phyloP scores from a whole-genome alignment of 64 coral and sea anemone genomes.

The Stichodactyla helianthus region DNA sequence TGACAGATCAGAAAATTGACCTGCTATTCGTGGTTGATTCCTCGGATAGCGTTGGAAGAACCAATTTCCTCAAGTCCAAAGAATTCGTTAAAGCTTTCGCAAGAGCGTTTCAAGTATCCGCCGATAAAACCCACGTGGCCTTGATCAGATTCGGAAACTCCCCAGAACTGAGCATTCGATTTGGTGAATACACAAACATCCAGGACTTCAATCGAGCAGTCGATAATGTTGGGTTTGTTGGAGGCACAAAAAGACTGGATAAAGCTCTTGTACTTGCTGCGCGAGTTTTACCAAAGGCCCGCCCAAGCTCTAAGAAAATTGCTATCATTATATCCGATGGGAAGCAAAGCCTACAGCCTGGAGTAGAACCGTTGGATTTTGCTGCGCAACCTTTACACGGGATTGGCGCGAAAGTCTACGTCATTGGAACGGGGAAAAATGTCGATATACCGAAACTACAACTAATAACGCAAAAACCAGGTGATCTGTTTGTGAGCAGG shows the following conservation, averaged over 20 bases:
- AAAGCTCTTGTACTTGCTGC: conserved; percentile 29
- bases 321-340: conserved; percentile 83
- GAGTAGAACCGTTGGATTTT: conserved; percentile 43
- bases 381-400: conserved; percentile 59
- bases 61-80: conserved; percentile 33
- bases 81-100: conserved; percentile 46
- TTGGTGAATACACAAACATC: conserved; percentile 30
- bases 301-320: conserved; percentile 61
- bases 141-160: conserved; percentile 37
- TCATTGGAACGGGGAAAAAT: conserved; percentile 54
- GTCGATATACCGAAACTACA: conserved; percentile 41
- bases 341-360: conserved; percentile 55
- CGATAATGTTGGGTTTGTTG: conserved; percentile 23
- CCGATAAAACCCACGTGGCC: conserved; percentile 36
- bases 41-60: conserved; percentile 35
- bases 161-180: conserved; percentile 25
- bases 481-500: conserved; percentile 51
- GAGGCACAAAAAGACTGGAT: conserved; percentile 44
- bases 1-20: conserved; percentile 34
- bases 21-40: conserved; percentile 51
- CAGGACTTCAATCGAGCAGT: conserved; percentile 7
- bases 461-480: conserved; percentile 34
- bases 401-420: conserved; percentile 63
- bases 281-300: conserved; percentile 44
- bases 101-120: conserved; percentile 21